Evolutionary conservation across 1,140 invertebrate species (phyloP).

Genomic region (Cecropterus lyciades): DNA sequence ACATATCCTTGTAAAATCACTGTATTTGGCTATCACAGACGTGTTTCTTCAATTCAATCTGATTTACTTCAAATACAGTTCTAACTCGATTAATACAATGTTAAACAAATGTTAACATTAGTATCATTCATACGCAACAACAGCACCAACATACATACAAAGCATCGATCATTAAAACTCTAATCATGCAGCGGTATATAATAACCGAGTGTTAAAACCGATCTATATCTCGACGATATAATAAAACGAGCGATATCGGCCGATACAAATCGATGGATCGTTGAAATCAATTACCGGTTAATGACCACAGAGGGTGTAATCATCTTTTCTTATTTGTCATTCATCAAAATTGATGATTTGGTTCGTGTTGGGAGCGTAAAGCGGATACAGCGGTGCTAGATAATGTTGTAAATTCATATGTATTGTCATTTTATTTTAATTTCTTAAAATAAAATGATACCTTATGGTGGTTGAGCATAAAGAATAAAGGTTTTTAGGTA

Average conservation of each 20-base stretch:
- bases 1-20: no score
- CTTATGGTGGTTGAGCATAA: no score
- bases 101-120: no score
- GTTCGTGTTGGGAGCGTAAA: constrained; percentile 39
- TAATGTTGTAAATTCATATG: not conserved
- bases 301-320: constrained; percentile 64
- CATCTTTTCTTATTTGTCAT: constrained; percentile 80
- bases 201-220: constrained; percentile 35
- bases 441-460: no score
- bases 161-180: constrained; percentile 11
- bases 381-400: not conserved
- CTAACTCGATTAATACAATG: no score
- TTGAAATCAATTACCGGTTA: constrained; percentile 68
- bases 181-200: constrained; percentile 17
- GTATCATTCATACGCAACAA: no score
- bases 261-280: constrained; percentile 60
- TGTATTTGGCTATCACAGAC: no score
- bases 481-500: no score
- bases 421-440: no score
- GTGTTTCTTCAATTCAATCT: no score
- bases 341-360: constrained; percentile 69
- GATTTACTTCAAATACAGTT: no score
- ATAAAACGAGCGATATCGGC: constrained; percentile 51
- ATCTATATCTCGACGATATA: constrained; percentile 34
- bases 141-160: not conserved